These are phyloP conservation scores for Corynorhinus townsendii DNA, from an alignment of 2,113 vertebrate species.

Conservation along the genomic window DNA sequence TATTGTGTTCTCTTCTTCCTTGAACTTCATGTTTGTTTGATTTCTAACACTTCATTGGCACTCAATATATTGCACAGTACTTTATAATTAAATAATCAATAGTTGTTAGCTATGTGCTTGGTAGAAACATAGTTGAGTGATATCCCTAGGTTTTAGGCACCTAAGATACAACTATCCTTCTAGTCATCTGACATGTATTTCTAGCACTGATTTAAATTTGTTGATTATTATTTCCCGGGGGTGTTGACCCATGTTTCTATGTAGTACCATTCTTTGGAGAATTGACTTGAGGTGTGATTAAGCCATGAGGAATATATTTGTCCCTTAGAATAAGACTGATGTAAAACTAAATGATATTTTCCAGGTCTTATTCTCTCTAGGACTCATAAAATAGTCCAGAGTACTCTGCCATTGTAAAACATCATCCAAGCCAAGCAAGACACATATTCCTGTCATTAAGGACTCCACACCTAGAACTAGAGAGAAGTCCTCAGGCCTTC, in stretches of 20 bases:
- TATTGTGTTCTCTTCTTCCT: neutral
- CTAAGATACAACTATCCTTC: neutral
- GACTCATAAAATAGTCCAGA: neutral
- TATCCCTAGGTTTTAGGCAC: neutral
- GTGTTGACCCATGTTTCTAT: neutral
- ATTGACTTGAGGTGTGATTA: neutral
- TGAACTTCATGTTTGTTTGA: neutral
- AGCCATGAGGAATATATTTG: neutral
- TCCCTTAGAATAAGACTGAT: neutral
- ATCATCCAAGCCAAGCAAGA: neutral
- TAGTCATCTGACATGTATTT: neutral
- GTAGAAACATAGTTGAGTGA: neutral
- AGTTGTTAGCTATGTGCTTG: neutral
- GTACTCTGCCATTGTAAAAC: neutral
- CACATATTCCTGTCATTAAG: neutral
- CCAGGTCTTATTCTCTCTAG: neutral
- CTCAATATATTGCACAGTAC: neutral
- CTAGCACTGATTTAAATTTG: neutral
- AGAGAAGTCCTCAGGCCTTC: neutral
- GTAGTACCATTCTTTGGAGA: neutral
- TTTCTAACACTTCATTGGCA: neutral
- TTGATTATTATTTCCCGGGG: neutral
- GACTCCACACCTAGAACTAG: accelerated
- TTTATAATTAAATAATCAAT: neutral
- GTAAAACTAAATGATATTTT: neutral